A percentile compares a stretch with the other conserved stretches of the same genome.
These are phyloP conservation scores for Rhabdophis nuchalis DNA, from an alignment of 2,797 vertebrate species.

Conservation along the genomic window DNA sequence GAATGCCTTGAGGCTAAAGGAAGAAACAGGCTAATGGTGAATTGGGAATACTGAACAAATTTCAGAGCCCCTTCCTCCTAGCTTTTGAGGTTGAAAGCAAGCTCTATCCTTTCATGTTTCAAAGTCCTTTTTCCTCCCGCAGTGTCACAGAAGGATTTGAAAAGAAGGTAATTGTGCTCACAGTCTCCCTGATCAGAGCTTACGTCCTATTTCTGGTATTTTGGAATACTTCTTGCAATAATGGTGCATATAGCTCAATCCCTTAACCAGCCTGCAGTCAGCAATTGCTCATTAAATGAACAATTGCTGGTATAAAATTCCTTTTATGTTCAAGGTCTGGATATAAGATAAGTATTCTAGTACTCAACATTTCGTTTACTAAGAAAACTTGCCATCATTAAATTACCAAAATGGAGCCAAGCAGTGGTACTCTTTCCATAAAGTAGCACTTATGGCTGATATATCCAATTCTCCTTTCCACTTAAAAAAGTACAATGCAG, in stretches of 20 bases:
- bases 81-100: slow-evolving; percentile 99
- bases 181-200: slow-evolving; percentile 99
- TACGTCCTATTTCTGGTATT: slow-evolving; percentile 98
- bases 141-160: slow-evolving; percentile 99
- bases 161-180: slow-evolving; percentile 99
- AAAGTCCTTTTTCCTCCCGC: slow-evolving; percentile 99
- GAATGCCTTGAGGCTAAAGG: slow-evolving; percentile 99
- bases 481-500: slow-evolving; percentile 41
- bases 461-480: slow-evolving; percentile 32
- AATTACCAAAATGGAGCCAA: slow-evolving; percentile 79
- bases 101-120: slow-evolving; percentile 99
- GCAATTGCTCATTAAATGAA: slow-evolving; percentile 96
- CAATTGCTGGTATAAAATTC: slow-evolving; percentile 84
- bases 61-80: slow-evolving; percentile 99
- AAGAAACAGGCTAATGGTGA: slow-evolving; percentile 99
- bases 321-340: slow-evolving; percentile 85
- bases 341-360: slow-evolving; percentile 90
- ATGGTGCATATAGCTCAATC: slow-evolving; percentile 90
- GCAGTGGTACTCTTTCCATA: slow-evolving; percentile 77
- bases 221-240: slow-evolving; percentile 98
- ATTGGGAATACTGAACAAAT: slow-evolving; percentile 99
- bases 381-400: slow-evolving; percentile 82
- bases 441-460: slow-evolving; percentile 68
- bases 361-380: slow-evolving; percentile 86
- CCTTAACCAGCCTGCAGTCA: slow-evolving; percentile 85